Evolutionary conservation across 2,113 vertebrate genomes (phyloP).

Genomic region (Mesitornis unicolor): DNA sequence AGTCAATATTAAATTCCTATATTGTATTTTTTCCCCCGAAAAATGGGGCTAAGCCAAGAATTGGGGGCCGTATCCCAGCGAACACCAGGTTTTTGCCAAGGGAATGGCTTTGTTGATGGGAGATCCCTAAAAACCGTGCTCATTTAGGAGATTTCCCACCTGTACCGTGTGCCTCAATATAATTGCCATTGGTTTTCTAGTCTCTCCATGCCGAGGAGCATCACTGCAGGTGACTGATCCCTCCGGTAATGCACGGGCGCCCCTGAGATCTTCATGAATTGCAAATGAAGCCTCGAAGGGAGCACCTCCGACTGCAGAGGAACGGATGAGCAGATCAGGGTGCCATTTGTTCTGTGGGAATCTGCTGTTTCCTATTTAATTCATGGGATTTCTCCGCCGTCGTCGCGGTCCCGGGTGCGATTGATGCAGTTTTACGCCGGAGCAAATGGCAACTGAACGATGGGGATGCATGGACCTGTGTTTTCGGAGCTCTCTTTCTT

Average conservation of each 20-base stretch:
- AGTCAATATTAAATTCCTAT: background rate
- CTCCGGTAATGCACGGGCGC: background rate
- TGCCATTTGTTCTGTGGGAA: background rate
- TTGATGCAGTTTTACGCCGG: background rate
- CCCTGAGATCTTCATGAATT: background rate
- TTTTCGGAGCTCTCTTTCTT: background rate
- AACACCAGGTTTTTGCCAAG: background rate
- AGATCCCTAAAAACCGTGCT: background rate
- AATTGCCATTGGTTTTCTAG: background rate
- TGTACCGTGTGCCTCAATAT: background rate
- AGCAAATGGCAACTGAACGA: background rate
- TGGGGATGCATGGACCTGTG: rapidly evolving
- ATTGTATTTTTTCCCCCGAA: background rate
- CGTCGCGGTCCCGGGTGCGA: no score
- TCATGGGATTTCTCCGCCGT: background rate
- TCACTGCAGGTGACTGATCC: background rate
- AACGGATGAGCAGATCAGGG: background rate
- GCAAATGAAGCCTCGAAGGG: background rate
- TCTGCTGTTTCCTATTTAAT: background rate
- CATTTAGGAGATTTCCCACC: background rate
- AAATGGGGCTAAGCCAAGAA: background rate
- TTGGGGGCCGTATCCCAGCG: background rate
- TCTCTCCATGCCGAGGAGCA: background rate
- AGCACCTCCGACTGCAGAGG: background rate
- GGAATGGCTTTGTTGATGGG: background rate